Base-by-base conservation (phyloP, 2,113 vertebrate genomes). In the Sorex araneus region DNA sequence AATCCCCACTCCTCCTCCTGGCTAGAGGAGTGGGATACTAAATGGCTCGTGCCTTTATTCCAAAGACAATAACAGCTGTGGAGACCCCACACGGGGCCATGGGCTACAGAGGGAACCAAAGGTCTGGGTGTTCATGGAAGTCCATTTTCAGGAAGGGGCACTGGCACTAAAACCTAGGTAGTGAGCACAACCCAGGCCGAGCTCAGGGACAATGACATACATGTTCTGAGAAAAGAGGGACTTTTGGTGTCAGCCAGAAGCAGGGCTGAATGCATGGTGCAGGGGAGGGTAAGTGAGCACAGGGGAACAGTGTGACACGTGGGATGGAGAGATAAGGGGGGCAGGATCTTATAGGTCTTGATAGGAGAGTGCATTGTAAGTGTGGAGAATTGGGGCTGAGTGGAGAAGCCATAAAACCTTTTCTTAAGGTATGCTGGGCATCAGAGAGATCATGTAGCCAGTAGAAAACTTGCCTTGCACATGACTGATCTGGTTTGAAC, bases 221-320 rank as follows among this genome's bases (percentile, higher is more conserved):
- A 32, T 0, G 1, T n/a, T 1, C 4, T 30, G 1, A 71, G 34
- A 43, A 28, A 27, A 7, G 19, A 81, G 19, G 34, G 40, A 43
- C 11, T 16, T 1, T 23, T 63, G 25, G 18, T 1, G 3, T 2
- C 8, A 13, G 30, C 78, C 25, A 57, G 8, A 27, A 50, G 19
- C 11, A 25, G 0, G 60, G 2, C 18, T 30, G 25, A 54, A n/a
- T 45, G 25, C 23, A 8, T 12, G 0, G 3, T 2, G 2, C n/a
- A n/a, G n/a, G 8, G 6, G 2, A 1, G 36, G 25, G 13, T 27
- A 0, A 6, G 6, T n/a, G 66, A 13, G 9, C 43, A 28, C 10
- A 2, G 8, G 2, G 11, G 12, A 25, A 18, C 8, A 12, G 11
- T 3, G 28, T 5, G 30, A 7, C 12, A 8, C 1, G 6, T 27